phyloP scores from a whole-genome alignment of 2,888 invertebrate species.

The Cryptops parisi region DNA sequence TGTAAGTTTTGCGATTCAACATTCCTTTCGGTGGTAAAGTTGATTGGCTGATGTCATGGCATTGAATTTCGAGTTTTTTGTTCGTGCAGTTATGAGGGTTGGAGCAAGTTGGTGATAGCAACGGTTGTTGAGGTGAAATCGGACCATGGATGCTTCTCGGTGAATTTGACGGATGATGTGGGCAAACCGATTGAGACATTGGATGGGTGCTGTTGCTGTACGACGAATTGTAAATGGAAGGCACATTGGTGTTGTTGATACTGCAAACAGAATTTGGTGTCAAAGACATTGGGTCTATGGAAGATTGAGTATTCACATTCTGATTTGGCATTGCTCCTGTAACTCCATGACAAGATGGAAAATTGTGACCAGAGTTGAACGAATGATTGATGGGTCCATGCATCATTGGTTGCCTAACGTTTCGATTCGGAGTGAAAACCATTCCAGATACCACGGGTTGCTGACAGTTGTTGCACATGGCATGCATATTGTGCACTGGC shows the following conservation, averaged over 20 bases:
- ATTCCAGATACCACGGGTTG: neutral
- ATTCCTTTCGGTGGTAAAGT: conserved; percentile 20
- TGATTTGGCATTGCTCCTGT: too few relatives aligned
- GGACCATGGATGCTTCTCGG: neutral
- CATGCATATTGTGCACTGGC: neutral
- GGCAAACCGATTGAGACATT: too few relatives aligned
- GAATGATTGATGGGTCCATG: too few relatives aligned
- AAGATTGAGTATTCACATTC: too few relatives aligned
- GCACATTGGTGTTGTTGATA: conserved; percentile 13
- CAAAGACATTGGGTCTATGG: too few relatives aligned
- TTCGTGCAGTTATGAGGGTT: conserved; percentile 23
- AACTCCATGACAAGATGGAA: too few relatives aligned
- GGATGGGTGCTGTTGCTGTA: conserved; percentile 12
- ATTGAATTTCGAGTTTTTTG: conserved; percentile 42
- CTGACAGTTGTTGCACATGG: neutral
- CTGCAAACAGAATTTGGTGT: too few relatives aligned
- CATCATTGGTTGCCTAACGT: too few relatives aligned
- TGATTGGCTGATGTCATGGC: conserved; percentile 52
- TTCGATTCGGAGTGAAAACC: too few relatives aligned
- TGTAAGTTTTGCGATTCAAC: conserved; percentile 16
- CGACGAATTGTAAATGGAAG: too few relatives aligned
- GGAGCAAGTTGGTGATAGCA: conserved; percentile 1
- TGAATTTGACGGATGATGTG: too few relatives aligned
- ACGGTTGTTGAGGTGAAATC: neutral
- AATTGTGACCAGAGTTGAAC: too few relatives aligned